phyloP scores from a whole-genome alignment of 2,888 invertebrate genomes.

The Tinea trinotella region DNA sequence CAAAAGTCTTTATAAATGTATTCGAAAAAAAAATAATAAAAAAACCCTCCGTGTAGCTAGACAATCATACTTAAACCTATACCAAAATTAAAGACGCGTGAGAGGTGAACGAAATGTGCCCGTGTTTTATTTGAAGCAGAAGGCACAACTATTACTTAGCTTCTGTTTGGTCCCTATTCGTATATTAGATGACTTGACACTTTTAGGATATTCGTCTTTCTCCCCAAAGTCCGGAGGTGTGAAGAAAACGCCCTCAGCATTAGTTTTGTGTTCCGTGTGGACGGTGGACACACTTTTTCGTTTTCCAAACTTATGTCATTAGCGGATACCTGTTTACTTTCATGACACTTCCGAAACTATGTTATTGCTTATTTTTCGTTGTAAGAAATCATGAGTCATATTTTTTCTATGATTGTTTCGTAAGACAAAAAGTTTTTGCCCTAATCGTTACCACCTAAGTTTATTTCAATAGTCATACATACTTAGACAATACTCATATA shows the following conservation, averaged over 20 bases:
- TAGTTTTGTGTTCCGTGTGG: conserved; percentile 1
- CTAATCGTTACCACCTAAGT: no score
- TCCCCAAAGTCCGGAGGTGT: conserved; percentile 6
- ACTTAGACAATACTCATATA: no score
- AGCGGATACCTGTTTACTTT: conserved; percentile 15
- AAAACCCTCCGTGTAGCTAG: background rate
- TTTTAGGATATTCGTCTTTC: conserved; percentile 18
- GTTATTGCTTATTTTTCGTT: conserved; percentile 10
- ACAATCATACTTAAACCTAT: background rate
- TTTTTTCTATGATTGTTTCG: conserved; percentile 2
- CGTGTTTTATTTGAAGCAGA: conserved; percentile 7
- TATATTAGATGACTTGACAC: conserved; percentile 19
- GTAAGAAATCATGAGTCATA: conserved; percentile 1
- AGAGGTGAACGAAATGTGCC: conserved; percentile 2
- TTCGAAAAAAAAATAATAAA: background rate
- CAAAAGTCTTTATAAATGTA: no score
- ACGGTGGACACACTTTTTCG: conserved; percentile 5
- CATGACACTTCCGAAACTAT: conserved; percentile 16
- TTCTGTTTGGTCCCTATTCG: conserved; percentile 20
- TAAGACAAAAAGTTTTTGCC: background rate
- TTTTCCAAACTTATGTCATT: conserved; percentile 18
- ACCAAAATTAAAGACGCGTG: background rate
- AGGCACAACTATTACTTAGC: conserved; percentile 14
- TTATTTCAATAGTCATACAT: no score
- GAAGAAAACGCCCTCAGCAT: conserved; percentile 1